Conservation (phyloP, 2,888 invertebrate genomes). For the Drosophila anomelani region DNA sequence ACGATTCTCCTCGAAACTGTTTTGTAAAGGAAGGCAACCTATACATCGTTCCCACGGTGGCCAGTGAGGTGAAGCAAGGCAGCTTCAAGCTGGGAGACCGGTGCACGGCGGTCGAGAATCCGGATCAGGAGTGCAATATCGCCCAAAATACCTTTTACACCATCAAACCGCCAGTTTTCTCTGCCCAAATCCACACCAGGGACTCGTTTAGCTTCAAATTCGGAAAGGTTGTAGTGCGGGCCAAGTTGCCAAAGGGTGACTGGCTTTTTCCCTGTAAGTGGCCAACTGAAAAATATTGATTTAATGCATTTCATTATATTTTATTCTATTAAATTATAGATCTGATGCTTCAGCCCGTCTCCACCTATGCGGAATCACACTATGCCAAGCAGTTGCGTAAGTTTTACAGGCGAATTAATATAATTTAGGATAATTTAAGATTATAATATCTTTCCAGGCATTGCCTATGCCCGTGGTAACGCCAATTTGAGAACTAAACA, state of each 20-base stretch:
- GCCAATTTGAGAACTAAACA: conserved; percentile 64
- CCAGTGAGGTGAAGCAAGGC: conserved; percentile 67
- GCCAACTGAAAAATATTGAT: neutral
- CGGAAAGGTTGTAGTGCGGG: conserved; percentile 89
- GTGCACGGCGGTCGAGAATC: conserved; percentile 86
- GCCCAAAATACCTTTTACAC: conserved; percentile 75
- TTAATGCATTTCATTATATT: too few species aligned
- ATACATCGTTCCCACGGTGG: conserved; percentile 83
- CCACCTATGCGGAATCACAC: conserved; percentile 86
- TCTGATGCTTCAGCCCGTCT: conserved; percentile 88
- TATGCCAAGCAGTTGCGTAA: conserved; percentile 87
- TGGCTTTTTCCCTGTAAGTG: conserved; percentile 91
- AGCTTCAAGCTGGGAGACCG: conserved; percentile 82
- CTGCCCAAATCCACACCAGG: conserved; percentile 88
- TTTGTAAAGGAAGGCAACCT: conserved; percentile 80
- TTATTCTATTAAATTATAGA: conserved; percentile 83
- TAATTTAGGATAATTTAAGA: neutral
- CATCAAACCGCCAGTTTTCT: conserved; percentile 89
- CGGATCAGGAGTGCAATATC: conserved; percentile 81
- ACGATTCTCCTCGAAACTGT: conserved; percentile 79
- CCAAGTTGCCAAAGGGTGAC: conserved; percentile 91
- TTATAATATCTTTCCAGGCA: conserved; percentile 50
- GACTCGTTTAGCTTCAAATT: conserved; percentile 89
- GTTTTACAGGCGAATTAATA: neutral
- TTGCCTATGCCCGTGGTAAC: conserved; percentile 91